Evolutionary conservation across 2,113 vertebrate species (phyloP), one percentile per base, ranked within the genome.

Genomic region (Tenebrosternarchus preto): DNA sequence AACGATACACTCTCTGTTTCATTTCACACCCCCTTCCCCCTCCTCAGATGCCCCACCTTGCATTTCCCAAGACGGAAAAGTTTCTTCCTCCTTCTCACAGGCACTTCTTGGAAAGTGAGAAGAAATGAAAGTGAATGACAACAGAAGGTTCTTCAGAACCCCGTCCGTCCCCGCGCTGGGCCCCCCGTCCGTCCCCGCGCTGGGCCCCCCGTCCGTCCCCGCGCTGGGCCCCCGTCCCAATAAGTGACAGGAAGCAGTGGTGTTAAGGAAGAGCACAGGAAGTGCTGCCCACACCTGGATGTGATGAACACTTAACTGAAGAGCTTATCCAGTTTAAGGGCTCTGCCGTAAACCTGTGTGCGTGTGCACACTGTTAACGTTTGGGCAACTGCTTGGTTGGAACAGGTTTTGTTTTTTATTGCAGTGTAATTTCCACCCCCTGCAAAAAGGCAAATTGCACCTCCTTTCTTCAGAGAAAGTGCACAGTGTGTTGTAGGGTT

Each of bases 241-340:
- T 3, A 19, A 61, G 5, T 46, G 19, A 77, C 56, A 50, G 56
- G 31, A 77, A 81, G 24, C 19, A 4, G 33, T 11, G n/a, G 50
- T 39, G 17, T 73, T 36, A 25, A 43, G 73, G 82, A 68, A 17
- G 39, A 56, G 6, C 27, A 57, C 5, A 60, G 29, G 73, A 59
- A 22, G 6, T 55, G 77, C 43, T 25, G 43, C 66, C 53, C 70
- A 1, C 60, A 72, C 72, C 77, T 80, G 78, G 81, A 80, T 86
- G 78, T 76, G 0, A 75, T 64, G 55, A 82, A 69, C 22, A 36
- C 15, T 27, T 5, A 75, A 60, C 20, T 50, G 29, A 20, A 77
- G 29, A 27, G 46, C 22, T 5, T 50, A 20, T 4, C 33, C 33
- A 36, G 33, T 36, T n/a, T n/a, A n/a, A n/a, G n/a, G n/a, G 33